Percentiles rank a stretch among this genome's conserved stretches.
phyloP scores from a whole-genome alignment of 92 coral and sea anemone genomes.

The Parazoanthus darwini region DNA sequence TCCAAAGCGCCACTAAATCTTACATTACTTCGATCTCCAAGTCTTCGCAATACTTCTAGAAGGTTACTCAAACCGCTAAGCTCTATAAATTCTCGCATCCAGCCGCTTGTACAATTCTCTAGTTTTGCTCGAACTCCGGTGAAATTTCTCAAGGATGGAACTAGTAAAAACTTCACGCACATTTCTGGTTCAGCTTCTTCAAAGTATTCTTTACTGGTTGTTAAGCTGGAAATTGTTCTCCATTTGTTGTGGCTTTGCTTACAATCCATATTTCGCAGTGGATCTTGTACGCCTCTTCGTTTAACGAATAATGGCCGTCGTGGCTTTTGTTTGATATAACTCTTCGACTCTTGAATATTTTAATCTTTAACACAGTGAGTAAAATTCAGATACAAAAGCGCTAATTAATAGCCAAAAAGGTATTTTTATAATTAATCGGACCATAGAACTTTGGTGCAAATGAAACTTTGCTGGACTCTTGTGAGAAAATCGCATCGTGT shows the following conservation, averaged over 20 bases:
- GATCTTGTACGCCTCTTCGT: neutral
- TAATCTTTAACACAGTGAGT: neutral
- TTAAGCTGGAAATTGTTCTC: conserved; percentile 36
- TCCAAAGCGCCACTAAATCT: conserved; percentile 66
- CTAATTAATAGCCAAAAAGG: neutral
- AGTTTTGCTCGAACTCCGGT: conserved; percentile 66
- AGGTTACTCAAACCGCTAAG: conserved; percentile 77
- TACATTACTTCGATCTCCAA: conserved; percentile 45
- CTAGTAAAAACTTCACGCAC: conserved; percentile 63
- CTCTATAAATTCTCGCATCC: conserved; percentile 79
- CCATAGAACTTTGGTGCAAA: neutral
- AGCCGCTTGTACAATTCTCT: conserved; percentile 60
- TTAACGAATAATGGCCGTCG: neutral
- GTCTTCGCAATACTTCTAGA: conserved; percentile 57
- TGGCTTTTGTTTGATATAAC: neutral
- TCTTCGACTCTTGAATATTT: neutral
- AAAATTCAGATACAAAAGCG: neutral
- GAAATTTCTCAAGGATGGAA: conserved; percentile 77
- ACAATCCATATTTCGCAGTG: conserved; percentile 2
- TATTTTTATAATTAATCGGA: no score
- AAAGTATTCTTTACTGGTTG: conserved; percentile 36
- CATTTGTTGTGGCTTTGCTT: conserved; percentile 22
- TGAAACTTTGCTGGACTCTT: neutral
- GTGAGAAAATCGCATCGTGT: neutral
- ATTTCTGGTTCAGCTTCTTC: conserved; percentile 78